Base-by-base conservation (phyloP, 2,888 invertebrate genomes). In the Melieria picta region DNA sequence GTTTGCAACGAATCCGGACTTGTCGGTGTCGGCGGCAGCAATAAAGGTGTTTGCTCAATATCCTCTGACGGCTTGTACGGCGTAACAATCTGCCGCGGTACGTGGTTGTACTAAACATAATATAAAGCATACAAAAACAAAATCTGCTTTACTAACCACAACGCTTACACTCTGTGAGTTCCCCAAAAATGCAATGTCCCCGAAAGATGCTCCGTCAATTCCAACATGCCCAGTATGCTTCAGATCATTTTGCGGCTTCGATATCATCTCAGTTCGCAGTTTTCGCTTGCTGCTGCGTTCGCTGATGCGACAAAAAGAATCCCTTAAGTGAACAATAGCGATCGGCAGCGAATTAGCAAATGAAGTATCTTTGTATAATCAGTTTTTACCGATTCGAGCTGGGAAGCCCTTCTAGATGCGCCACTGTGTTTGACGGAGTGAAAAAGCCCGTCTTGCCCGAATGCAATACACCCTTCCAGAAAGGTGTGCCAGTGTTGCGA, bases 151-250 rank as follows among this genome's bases (percentile, higher is more conserved):
- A 7, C 11, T n/a, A 5, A 4, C 6, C 13, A 30, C n/a, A 71
- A 7, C 42, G 13, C 80, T 82, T 83, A 87, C 87, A 79, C 84
- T 87, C 78, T 87, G 87, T 4, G 87, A 83, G 74, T 83, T 87
- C 61, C 87, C 86, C 16, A 91, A 83, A 79, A 91, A 90, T 4
- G 91, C 89, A 72, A 99, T 92, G 86, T 99, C 97, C 3, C 99
- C 99, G 86, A 99, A 99, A 83, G 95, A 95, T 46, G 97, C 96
- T 0, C 99, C 99, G 86, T 99, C 99, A 58, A 97, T 89, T 0
- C 99, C 99, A 10, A 99, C 96, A 85, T 99, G 99, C 0, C 92
- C 89, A 0, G 97, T 99, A 85, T 99, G 99, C 81, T 97, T 95
- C 30, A 99, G 91, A 85, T 99, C 98, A 55, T 97, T 97, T 85